Conservation (phyloP, 2,888 invertebrate genomes). For the Hermaeophaga mercurialis region DNA sequence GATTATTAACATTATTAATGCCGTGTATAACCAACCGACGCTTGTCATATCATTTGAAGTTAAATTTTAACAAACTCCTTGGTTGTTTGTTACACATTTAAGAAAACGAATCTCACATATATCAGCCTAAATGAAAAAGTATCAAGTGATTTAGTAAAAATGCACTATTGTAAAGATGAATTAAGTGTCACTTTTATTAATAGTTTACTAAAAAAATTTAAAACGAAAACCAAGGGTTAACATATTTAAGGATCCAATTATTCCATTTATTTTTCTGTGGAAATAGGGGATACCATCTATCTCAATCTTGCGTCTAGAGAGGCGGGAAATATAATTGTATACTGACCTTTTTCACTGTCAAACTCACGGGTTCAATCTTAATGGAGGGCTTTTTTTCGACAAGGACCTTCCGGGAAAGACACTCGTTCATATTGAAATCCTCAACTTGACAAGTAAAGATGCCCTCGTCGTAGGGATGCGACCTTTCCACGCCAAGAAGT, state of each 20-base stretch:
- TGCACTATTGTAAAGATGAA: too few species aligned
- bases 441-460: slow-evolving; percentile 79
- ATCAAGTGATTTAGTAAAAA: too few species aligned
- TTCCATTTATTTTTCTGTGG: slow-evolving; percentile 4
- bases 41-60: too few species aligned
- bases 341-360: slow-evolving; percentile 71
- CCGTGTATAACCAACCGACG: too few species aligned
- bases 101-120: too few species aligned
- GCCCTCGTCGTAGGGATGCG: slow-evolving; percentile 74
- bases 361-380: slow-evolving; percentile 70
- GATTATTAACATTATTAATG: too few species aligned
- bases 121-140: too few species aligned
- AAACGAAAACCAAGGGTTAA: too few species aligned
- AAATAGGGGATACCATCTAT: not conserved
- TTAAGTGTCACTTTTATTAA: too few species aligned
- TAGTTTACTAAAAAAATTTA: too few species aligned
- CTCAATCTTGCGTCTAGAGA: not conserved
- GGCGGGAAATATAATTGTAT: slow-evolving; percentile 7
- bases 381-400: slow-evolving; percentile 70
- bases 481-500: slow-evolving; percentile 72
- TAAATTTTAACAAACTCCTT: too few species aligned
- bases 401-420: slow-evolving; percentile 66
- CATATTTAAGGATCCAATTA: slow-evolving; percentile 9
- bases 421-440: slow-evolving; percentile 72
- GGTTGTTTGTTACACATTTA: too few species aligned